Evolutionary conservation across 2,113 vertebrate genomes (phyloP), one percentile per base, ranked within the genome.

Genomic region (Donacobius atricapilla): DNA sequence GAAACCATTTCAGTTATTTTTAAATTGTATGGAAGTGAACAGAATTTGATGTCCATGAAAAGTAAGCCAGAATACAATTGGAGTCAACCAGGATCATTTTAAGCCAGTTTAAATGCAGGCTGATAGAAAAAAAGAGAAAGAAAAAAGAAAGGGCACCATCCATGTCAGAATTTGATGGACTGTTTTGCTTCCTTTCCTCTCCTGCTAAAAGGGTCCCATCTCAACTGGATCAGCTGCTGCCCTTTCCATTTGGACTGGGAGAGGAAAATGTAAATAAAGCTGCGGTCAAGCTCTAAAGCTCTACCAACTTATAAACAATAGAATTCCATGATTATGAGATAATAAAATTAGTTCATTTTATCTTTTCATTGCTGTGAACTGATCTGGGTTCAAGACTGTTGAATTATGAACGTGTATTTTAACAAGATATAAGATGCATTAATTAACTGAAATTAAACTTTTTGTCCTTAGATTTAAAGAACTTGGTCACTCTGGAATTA

Each of bases 401-500:
- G 61, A 39, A 45, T 76, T 68, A 60, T n/a, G 48, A 75, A 56
- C 0, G 1, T 33, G n/a, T 14, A 63, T 80, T 92, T 89, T 45
- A 94, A 65, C 53, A 64, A 83, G 37, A 12, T n/a, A 12, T 2
- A 11, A 71, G 40, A 71, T 33, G 37, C 33, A 90, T 35, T 70
- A 64, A 44, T 66, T 83, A 70, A 91, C 54, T 58, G 33, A 60
- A 92, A 82, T 90, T 2, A 44, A 82, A 63, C n/a, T 66, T 95
- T 75, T 81, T 96, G 83, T 92, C 81, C 84, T 44, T 83, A 99
- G 99, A 61, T 96, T 97, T 99, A 91, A 97, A 95, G 95, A 98
- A 96, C n/a, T 92, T 99, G 87, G 95, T 99, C 85, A 99, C 98
- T 57, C 96, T 99, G 98, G 99, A 99, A 98, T 33, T 99, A 95